These are phyloP conservation scores for Pedionomus torquatus DNA, from an alignment of 2,113 vertebrate genomes.

Conservation along the genomic window DNA sequence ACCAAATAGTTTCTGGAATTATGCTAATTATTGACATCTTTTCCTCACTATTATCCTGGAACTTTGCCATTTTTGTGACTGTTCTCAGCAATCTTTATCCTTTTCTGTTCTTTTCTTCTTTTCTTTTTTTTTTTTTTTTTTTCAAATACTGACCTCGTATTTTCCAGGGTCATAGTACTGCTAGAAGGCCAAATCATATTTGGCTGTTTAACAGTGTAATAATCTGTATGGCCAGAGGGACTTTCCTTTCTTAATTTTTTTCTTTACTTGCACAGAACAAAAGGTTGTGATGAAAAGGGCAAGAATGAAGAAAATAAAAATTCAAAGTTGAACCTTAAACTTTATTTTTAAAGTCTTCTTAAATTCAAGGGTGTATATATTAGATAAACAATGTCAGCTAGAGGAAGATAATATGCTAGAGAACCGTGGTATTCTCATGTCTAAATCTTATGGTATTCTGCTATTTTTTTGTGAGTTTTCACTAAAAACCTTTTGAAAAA, in stretches of 20 bases:
- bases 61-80: not conserved
- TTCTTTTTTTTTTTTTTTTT: not conserved
- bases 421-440: not conserved
- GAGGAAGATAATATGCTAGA: not conserved
- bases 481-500: not conserved
- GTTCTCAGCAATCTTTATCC: not conserved
- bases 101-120: not conserved
- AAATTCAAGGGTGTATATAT: not conserved
- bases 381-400: not conserved
- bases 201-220: not conserved
- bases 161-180: not conserved
- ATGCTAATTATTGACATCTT: not conserved
- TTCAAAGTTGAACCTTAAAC: not conserved
- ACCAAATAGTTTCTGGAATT: not conserved
- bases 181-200: not conserved
- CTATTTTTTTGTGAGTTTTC: not conserved
- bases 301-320: not conserved
- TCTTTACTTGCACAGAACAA: not conserved
- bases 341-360: not conserved
- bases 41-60: not conserved
- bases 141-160: not conserved
- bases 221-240: not conserved
- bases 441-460: not conserved
- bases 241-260: not conserved
- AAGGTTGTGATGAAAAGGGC: not conserved